Evolutionary conservation across 2,888 invertebrate genomes (phyloP).

Genomic region (Dicycla oo): DNA sequence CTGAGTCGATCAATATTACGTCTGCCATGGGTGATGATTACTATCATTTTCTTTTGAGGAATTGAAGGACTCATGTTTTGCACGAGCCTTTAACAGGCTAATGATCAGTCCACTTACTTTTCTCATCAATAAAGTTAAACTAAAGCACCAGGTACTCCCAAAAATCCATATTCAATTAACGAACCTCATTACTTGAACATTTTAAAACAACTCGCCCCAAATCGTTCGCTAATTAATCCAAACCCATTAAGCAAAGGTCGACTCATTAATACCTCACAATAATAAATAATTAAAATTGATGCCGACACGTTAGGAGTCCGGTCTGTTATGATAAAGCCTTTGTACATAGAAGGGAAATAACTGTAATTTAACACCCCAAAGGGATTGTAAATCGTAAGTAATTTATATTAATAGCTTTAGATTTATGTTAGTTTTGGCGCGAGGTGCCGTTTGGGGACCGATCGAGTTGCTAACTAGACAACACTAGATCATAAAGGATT

Average conservation of each 20-base stretch:
- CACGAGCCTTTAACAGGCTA: background rate
- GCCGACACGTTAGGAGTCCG: slow-evolving; percentile 73
- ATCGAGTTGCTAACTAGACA: slow-evolving; percentile 79
- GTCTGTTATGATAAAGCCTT: slow-evolving; percentile 78
- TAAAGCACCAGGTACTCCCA: background rate
- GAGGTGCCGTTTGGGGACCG: slow-evolving; percentile 83
- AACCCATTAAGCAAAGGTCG: slow-evolving; percentile 62
- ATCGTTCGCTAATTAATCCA: slow-evolving; percentile 61
- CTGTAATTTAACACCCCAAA: slow-evolving; percentile 82
- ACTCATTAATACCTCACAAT: slow-evolving; percentile 72
- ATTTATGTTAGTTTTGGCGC: slow-evolving; percentile 85
- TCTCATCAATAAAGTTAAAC: background rate
- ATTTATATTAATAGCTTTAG: slow-evolving; percentile 88
- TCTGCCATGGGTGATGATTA: background rate
- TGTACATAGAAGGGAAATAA: slow-evolving; percentile 81
- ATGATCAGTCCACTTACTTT: background rate
- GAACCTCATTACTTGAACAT: slow-evolving; percentile 56
- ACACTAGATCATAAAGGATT: slow-evolving; percentile 77
- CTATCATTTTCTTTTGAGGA: background rate
- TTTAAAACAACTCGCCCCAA: slow-evolving; percentile 52
- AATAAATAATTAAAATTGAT: slow-evolving; percentile 82
- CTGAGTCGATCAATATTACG: background rate
- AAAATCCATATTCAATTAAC: slow-evolving; percentile 56
- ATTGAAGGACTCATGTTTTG: background rate
- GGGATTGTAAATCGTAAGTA: slow-evolving; percentile 87